Evolutionary conservation across 1,140 invertebrate genomes (phyloP).

Genomic region (Helicoverpa zea): DNA sequence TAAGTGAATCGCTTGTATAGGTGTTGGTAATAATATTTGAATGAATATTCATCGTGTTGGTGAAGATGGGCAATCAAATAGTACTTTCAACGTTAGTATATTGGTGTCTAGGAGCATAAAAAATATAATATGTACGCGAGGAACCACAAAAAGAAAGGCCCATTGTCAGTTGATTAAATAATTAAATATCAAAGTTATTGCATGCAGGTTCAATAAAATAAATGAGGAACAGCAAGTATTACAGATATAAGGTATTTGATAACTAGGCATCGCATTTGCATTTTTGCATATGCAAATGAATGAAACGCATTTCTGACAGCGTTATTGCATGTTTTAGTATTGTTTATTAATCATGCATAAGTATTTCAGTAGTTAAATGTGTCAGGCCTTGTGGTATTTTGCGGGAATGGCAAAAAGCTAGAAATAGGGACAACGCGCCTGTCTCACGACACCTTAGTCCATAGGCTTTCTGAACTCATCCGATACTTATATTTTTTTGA

Average conservation of each 20-base stretch:
- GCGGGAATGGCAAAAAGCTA: too few relatives aligned
- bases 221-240: neutral
- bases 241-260: conserved; percentile 15
- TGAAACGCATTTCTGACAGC: too few relatives aligned
- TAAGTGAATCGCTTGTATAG: neutral
- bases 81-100: neutral
- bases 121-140: neutral
- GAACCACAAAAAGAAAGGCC: neutral
- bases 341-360: too few relatives aligned
- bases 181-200: neutral
- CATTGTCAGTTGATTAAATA: neutral
- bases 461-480: too few relatives aligned
- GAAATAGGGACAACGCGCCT: too few relatives aligned
- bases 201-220: neutral
- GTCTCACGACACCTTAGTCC: too few relatives aligned
- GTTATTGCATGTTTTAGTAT: too few relatives aligned
- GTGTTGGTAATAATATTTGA: neutral
- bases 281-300: too few relatives aligned
- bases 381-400: too few relatives aligned
- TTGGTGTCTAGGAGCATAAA: neutral
- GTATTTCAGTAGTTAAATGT: too few relatives aligned
- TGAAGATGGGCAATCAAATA: neutral
- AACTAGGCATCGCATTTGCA: neutral
- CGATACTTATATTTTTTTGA: too few relatives aligned
- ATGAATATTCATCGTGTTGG: conserved; percentile 7